Evolutionary conservation across 37 sponge, comb jelly and placozoan genomes (phyloP).

Genomic region (Ephydatia muelleri): DNA sequence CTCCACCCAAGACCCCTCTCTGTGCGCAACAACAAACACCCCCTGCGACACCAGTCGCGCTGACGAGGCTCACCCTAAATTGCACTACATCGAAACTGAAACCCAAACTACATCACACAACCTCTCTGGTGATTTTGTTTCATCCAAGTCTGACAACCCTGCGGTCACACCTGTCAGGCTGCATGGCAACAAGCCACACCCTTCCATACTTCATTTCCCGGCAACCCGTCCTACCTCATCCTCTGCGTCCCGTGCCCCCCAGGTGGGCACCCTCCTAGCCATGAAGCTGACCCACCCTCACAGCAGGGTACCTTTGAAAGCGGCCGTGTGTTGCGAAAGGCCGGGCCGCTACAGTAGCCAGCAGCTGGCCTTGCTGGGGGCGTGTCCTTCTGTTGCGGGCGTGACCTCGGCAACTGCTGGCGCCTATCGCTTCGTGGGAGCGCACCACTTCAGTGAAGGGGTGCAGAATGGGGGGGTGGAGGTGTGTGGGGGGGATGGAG

Average conservation of each 20-base stretch:
- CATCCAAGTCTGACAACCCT: too few relatives aligned
- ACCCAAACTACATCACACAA: too few relatives aligned
- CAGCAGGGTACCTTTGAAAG: slow-evolving; percentile 4
- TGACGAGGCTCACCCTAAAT: too few relatives aligned
- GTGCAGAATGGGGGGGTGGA: slow-evolving; percentile 19
- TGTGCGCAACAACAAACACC: too few relatives aligned
- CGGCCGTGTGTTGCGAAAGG: neutral
- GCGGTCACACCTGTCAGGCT: too few relatives aligned
- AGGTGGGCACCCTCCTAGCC: slow-evolving; percentile 8
- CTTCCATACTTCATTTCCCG: too few relatives aligned
- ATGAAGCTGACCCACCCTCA: neutral
- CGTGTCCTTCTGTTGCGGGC: slow-evolving; percentile 15
- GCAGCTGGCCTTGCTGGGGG: slow-evolving; percentile 56
- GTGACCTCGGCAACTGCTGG: slow-evolving; percentile 39
- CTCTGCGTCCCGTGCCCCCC: neutral
- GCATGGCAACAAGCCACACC: too few relatives aligned
- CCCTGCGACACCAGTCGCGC: too few relatives aligned
- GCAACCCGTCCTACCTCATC: neutral
- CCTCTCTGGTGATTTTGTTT: too few relatives aligned
- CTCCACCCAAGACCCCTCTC: too few relatives aligned
- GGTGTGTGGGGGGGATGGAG: slow-evolving; percentile 84
- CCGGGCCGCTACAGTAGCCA: slow-evolving; percentile 5
- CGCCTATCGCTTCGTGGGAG: slow-evolving; percentile 37
- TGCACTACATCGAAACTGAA: too few relatives aligned
- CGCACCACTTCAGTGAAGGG: slow-evolving; percentile 46